A percentile compares a stretch with the other conserved stretches of the same genome.
phyloP scores from a whole-genome alignment of 2,888 invertebrate genomes.

The Himalopsyche japonica region DNA sequence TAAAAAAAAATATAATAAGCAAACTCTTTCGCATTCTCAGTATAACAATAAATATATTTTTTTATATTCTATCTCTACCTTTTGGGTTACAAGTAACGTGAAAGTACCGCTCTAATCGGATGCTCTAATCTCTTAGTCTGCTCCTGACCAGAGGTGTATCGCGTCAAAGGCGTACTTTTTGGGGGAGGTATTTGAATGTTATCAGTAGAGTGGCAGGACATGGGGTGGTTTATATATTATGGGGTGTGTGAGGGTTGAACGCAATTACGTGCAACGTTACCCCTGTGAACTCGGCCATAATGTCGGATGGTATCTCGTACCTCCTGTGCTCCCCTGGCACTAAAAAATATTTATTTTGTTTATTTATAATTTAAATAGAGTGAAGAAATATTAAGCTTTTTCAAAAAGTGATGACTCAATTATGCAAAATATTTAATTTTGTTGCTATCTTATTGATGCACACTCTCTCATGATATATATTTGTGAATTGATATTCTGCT shows the following conservation, averaged over 20 bases:
- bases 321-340: background rate
- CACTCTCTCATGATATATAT: too few species aligned
- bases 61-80: background rate
- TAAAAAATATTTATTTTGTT: background rate
- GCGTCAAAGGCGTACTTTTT: constrained; percentile 2
- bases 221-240: constrained; percentile 7
- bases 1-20: too few species aligned
- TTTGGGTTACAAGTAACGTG: background rate
- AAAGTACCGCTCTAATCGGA: background rate
- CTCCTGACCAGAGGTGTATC: background rate
- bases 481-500: too few species aligned
- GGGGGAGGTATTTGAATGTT: constrained; percentile 31
- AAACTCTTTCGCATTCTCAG: too few species aligned
- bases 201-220: constrained; percentile 23
- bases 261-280: constrained; percentile 35
- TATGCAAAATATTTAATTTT: background rate
- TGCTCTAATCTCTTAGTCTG: background rate
- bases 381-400: background rate
- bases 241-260: constrained; percentile 22
- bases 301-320: background rate
- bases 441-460: too few species aligned
- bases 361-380: background rate
- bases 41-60: background rate
- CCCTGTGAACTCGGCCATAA: constrained; percentile 15
- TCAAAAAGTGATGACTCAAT: background rate